Percentiles rank a stretch among this genome's conserved stretches.
These are phyloP conservation scores for Acanthosepion esculentum DNA, from an alignment of 2,888 invertebrate species.

Conservation along the genomic window DNA sequence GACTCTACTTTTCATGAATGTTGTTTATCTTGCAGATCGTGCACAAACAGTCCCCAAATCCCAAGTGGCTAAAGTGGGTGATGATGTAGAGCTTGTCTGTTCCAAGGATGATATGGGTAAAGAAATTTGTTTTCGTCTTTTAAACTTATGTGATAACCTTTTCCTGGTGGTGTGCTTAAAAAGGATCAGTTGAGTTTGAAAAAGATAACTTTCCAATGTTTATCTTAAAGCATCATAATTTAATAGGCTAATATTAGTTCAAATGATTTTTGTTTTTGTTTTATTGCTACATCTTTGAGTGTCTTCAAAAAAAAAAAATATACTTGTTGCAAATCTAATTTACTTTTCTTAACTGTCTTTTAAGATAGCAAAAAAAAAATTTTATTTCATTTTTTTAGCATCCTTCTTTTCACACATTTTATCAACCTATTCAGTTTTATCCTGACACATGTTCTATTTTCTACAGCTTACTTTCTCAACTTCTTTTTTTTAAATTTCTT, in stretches of 20 bases:
- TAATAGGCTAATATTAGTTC: neutral
- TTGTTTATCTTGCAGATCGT: neutral
- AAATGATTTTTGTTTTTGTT: neutral
- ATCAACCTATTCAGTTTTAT: neutral
- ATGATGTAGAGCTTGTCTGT: constrained; percentile 45
- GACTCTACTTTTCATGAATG: neutral
- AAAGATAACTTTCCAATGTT: neutral
- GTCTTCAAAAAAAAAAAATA: neutral
- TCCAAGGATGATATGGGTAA: constrained; percentile 41
- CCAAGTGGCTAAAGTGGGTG: constrained; percentile 43
- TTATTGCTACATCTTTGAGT: neutral
- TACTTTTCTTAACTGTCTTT: neutral
- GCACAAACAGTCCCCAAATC: constrained; percentile 34
- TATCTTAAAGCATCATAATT: neutral
- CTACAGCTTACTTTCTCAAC: neutral
- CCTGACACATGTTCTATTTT: neutral
- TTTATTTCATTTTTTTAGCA: neutral
- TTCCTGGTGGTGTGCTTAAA: neutral
- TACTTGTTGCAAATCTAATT: neutral
- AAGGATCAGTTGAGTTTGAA: neutral
- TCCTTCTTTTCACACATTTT: neutral
- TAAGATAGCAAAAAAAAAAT: neutral
- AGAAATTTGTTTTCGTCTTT: neutral
- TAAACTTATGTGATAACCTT: too few species aligned
- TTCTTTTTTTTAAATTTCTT: neutral